A percentile compares a stretch with the other conserved stretches of the same genome.
These are phyloP conservation scores for Fulica atra DNA, from an alignment of 2,113 vertebrate genomes.

Conservation along the genomic window DNA sequence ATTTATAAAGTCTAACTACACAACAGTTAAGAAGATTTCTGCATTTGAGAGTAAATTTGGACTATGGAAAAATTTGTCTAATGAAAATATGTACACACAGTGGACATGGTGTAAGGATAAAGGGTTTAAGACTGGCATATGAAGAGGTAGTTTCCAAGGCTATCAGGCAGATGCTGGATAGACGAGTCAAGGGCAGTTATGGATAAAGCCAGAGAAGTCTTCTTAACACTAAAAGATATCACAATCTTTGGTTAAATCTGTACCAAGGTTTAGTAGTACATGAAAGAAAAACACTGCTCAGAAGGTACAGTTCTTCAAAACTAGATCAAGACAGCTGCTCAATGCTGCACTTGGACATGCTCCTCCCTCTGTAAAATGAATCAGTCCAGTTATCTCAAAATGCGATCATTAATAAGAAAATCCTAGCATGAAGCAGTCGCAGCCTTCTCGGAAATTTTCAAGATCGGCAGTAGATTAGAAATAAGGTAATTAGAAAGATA, in stretches of 20 bases:
- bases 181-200: background rate
- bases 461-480: background rate
- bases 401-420: background rate
- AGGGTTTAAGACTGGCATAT: background rate
- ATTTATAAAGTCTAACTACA: background rate
- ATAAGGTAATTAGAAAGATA: background rate
- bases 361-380: background rate
- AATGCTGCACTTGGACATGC: background rate
- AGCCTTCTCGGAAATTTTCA: background rate
- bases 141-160: background rate
- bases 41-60: background rate
- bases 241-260: background rate
- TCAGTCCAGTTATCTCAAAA: background rate
- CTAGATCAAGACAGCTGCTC: background rate
- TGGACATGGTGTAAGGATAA: background rate
- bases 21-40: background rate
- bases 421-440: background rate
- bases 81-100: background rate
- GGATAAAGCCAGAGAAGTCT: background rate
- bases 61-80: background rate
- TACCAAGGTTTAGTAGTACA: background rate
- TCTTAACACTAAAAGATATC: background rate
- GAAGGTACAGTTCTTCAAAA: background rate
- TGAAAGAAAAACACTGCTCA: background rate
- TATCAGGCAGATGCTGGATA: background rate